A percentile compares a stretch with the other conserved stretches of the same genome.
These are phyloP conservation scores for Akabosia matsudoensis DNA, from an alignment of 1,140 invertebrate genomes.

Conservation along the genomic window DNA sequence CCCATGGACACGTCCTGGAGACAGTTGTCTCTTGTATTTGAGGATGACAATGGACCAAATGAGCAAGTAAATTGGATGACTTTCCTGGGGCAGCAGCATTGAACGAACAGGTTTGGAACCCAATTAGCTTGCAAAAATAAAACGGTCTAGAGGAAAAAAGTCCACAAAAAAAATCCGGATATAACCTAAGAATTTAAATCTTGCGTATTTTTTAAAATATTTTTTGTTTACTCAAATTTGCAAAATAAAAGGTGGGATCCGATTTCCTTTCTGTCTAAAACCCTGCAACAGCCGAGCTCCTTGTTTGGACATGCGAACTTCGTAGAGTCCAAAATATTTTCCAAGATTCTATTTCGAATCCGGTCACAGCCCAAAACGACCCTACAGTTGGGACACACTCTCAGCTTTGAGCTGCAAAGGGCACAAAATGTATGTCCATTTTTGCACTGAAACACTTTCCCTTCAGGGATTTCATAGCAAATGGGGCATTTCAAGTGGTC, in stretches of 20 bases:
- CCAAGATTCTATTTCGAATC: slow-evolving; percentile 13
- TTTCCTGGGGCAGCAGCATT: background rate
- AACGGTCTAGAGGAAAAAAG: background rate
- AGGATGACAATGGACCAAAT: background rate
- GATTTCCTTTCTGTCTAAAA: background rate
- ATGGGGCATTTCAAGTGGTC: background rate
- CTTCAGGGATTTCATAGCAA: slow-evolving; percentile 4
- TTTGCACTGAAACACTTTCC: background rate
- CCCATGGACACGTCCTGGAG: too few species aligned
- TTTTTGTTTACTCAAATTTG: slow-evolving; percentile 5
- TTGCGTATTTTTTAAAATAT: background rate
- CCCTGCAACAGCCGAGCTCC: background rate
- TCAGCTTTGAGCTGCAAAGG: background rate
- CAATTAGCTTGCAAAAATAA: slow-evolving; percentile 10
- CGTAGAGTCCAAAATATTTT: background rate
- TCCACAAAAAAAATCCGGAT: too few species aligned
- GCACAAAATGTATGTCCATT: slow-evolving; percentile 1
- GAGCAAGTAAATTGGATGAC: background rate
- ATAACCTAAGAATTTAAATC: background rate
- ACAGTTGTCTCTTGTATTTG: background rate
- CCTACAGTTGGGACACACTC: background rate
- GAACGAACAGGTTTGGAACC: background rate
- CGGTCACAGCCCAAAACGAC: background rate
- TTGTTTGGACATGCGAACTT: slow-evolving; percentile 6
- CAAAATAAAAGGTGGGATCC: background rate